These are phyloP conservation scores for Rhodophaea formosa DNA, from an alignment of 2,888 invertebrate species.

Conservation along the genomic window DNA sequence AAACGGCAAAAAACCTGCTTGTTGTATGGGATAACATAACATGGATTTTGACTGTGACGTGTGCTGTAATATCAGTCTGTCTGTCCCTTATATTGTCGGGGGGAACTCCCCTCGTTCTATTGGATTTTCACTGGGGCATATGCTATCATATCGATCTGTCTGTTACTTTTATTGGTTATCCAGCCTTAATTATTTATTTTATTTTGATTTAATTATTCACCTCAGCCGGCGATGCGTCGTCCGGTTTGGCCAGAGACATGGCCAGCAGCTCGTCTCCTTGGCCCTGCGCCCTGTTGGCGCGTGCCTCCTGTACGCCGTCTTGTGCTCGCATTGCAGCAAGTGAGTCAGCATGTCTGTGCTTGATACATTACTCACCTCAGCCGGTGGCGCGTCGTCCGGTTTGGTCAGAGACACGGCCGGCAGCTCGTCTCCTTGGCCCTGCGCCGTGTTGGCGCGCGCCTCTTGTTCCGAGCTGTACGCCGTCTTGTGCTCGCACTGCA, in stretches of 20 bases:
- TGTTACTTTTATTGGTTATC: too few relatives aligned
- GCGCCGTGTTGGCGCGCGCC: conserved; percentile 80
- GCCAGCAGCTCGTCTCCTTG: conserved; percentile 9
- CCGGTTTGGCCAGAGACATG: not conserved
- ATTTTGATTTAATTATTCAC: too few relatives aligned
- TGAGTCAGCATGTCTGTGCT: conserved; percentile 81
- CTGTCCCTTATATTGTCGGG: too few relatives aligned
- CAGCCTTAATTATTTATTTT: too few relatives aligned
- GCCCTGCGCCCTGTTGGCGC: conserved; percentile 69
- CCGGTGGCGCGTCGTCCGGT: not conserved
- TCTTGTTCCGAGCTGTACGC: conserved; percentile 85
- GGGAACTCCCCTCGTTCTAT: too few relatives aligned
- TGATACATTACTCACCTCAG: not conserved
- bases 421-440: conserved; percentile 14
- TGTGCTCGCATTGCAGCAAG: conserved; percentile 86
- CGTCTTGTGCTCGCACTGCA: conserved; percentile 86
- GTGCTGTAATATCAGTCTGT: too few relatives aligned
- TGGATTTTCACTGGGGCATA: too few relatives aligned
- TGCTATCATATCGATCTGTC: too few relatives aligned
- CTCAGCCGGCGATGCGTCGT: not conserved
- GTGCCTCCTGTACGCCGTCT: conserved; percentile 87
- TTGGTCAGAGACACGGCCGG: not conserved
- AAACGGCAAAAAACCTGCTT: too few relatives aligned
- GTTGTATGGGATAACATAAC: too few relatives aligned
- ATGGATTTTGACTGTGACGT: too few relatives aligned